These are phyloP conservation scores for Pogonocherus hispidulus DNA, from an alignment of 2,888 invertebrate genomes.

Conservation along the genomic window DNA sequence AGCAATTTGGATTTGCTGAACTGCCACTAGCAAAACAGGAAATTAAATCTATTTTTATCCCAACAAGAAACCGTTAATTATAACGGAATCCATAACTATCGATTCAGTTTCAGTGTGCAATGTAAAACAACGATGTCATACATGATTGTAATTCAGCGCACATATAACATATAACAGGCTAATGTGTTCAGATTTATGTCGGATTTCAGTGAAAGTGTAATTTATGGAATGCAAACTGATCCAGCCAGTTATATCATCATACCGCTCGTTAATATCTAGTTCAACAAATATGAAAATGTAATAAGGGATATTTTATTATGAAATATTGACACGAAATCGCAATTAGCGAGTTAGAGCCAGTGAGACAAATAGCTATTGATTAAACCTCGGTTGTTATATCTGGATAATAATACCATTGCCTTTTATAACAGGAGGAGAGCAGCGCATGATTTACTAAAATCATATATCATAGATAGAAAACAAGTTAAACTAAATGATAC, in stretches of 20 bases:
- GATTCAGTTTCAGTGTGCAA: constrained; percentile 6
- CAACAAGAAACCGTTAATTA: constrained; percentile 13
- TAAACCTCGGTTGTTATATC: no score
- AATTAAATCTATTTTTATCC: constrained; percentile 29
- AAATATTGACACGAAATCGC: constrained; percentile 2
- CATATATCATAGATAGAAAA: no score
- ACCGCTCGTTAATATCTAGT: not conserved
- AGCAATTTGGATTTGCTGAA: no score
- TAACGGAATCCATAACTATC: constrained; percentile 5
- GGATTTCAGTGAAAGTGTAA: constrained; percentile 26
- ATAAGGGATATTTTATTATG: constrained; percentile 10
- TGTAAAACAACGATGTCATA: constrained; percentile 14
- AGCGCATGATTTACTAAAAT: no score
- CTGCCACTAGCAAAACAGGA: not conserved
- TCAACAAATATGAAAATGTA: constrained; percentile 18
- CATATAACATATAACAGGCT: constrained; percentile 1
- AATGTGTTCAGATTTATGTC: constrained; percentile 7
- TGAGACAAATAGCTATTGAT: not conserved
- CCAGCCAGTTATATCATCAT: constrained; percentile 16
- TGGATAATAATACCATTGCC: no score
- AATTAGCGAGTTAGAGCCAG: not conserved
- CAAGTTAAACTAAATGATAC: no score
- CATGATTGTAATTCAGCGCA: not conserved
- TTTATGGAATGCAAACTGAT: constrained; percentile 20
- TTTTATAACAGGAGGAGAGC: no score